Conservation (phyloP, 2,113 vertebrate species). For the Anarrhichthys ocellatus region DNA sequence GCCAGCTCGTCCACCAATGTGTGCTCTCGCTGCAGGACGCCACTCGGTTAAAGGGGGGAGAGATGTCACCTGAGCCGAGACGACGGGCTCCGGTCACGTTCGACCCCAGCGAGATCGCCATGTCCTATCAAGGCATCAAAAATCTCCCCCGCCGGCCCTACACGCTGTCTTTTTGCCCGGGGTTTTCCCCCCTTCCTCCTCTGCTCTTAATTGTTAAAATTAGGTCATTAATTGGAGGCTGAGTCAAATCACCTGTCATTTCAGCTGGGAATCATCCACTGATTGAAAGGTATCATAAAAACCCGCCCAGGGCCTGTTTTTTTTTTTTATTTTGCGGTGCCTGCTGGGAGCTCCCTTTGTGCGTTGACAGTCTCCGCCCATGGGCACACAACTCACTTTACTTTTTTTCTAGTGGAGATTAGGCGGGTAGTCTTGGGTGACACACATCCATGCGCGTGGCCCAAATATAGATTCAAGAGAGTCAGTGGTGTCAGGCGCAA, state of each 20-base stretch:
- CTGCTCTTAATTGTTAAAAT: constrained; percentile 85
- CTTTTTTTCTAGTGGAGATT: constrained; percentile 50
- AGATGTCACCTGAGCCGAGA: constrained; percentile 38
- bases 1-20: constrained; percentile 34
- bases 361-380: constrained; percentile 72
- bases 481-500: constrained; percentile 79
- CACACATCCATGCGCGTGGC: constrained; percentile 80
- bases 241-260: constrained; percentile 84
- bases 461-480: constrained; percentile 82
- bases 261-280: constrained; percentile 77
- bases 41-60: constrained; percentile 44
- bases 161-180: constrained; percentile 39
- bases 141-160: constrained; percentile 18
- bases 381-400: constrained; percentile 70
- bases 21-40: constrained; percentile 43
- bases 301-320: constrained; percentile 71
- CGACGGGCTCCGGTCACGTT: constrained; percentile 37
- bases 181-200: constrained; percentile 67
- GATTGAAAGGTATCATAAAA: constrained; percentile 86
- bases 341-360: constrained; percentile 77
- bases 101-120: constrained; percentile 3
- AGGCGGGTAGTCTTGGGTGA: constrained; percentile 73
- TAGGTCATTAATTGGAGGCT: constrained; percentile 84
- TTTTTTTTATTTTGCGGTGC: constrained; percentile 26
- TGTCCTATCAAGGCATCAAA: constrained; percentile 50